Evolutionary conservation across 2,113 vertebrate species (phyloP).

Genomic region (Psittacula cyanocephala): DNA sequence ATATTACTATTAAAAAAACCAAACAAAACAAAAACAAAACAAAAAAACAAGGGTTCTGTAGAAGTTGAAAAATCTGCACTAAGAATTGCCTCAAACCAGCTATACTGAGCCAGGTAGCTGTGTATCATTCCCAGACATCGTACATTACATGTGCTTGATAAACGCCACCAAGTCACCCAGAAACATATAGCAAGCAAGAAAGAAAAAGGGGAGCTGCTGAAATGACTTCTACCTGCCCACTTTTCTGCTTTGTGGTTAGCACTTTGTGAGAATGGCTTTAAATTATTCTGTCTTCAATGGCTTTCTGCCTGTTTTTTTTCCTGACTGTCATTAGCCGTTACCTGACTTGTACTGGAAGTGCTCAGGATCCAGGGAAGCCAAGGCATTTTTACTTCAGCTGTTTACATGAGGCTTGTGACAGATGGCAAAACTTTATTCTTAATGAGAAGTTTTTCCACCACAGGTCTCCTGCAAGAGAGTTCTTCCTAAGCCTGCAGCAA

Average conservation of each 20-base stretch:
- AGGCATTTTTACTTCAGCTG: conserved; percentile 10
- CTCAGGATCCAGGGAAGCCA: background rate
- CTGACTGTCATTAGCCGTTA: background rate
- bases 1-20: no score
- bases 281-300: background rate
- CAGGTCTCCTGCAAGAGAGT: background rate
- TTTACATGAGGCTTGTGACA: background rate
- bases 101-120: background rate
- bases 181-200: background rate
- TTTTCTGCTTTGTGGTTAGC: background rate
- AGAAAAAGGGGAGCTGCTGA: background rate
- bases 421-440: conserved; percentile 11
- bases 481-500: background rate
- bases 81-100: background rate
- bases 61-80: background rate
- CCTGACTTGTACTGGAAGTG: background rate
- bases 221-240: background rate
- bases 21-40: background rate
- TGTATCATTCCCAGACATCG: background rate
- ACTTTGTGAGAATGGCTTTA: background rate
- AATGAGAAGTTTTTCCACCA: background rate
- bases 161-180: background rate
- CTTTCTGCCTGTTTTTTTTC: background rate
- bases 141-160: background rate
- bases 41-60: background rate